Percentiles rank a stretch among this genome's conserved stretches.
phyloP scores from a whole-genome alignment of 2,797 vertebrate species.

The Sebastes baramenuke region DNA sequence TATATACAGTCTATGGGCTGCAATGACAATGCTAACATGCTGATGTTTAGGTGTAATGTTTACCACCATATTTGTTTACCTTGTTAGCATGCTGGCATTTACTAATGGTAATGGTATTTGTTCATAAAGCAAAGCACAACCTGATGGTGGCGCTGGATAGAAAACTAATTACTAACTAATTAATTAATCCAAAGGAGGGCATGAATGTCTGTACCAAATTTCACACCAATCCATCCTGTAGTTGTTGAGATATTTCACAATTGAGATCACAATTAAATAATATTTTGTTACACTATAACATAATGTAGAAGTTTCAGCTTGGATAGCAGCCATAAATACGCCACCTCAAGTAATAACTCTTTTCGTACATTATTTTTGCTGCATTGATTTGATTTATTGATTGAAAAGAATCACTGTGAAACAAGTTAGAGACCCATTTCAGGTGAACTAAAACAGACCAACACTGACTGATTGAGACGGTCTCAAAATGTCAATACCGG shows the following conservation, averaged over 20 bases:
- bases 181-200: too few relatives aligned
- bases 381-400: not conserved
- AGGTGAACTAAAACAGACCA: not conserved
- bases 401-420: too few relatives aligned
- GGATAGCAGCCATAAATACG: not conserved
- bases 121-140: not conserved
- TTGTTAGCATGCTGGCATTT: not conserved
- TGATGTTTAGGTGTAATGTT: not conserved
- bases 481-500: constrained; percentile 1
- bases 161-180: too few relatives aligned
- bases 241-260: too few relatives aligned
- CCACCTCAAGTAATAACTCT: not conserved
- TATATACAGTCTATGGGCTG: too few relatives aligned
- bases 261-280: too few relatives aligned
- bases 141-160: not conserved
- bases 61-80: not conserved
- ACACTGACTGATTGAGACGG: constrained; percentile 7
- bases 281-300: not conserved
- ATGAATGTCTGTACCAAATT: too few relatives aligned
- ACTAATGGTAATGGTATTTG: not conserved
- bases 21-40: not conserved
- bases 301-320: not conserved
- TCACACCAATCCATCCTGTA: too few relatives aligned
- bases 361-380: not conserved
- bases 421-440: not conserved